Conservation (phyloP, 2,888 invertebrate species). For the Trachelus stipa region DNA sequence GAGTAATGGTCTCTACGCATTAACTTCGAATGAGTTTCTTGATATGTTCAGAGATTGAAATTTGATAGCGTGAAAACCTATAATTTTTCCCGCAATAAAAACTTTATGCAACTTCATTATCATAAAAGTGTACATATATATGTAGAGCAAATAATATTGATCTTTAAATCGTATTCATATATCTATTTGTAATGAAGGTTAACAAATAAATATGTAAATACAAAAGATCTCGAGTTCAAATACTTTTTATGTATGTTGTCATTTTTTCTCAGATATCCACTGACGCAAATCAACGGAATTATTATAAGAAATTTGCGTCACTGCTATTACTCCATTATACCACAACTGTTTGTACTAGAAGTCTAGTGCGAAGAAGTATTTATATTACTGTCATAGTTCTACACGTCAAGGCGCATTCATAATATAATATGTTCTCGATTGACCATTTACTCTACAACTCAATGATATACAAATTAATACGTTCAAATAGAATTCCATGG, state of each 20-base stretch:
- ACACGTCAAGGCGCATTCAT: neutral
- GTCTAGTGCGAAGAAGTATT: neutral
- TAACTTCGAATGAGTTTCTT: neutral
- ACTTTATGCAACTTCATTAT: too few relatives aligned
- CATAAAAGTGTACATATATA: too few relatives aligned
- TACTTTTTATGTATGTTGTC: neutral
- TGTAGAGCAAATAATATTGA: neutral
- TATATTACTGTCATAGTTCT: neutral
- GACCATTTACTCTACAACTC: neutral
- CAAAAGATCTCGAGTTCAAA: neutral
- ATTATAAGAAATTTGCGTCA: neutral
- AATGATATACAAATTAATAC: neutral
- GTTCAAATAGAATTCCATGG: neutral
- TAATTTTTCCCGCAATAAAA: too few relatives aligned
- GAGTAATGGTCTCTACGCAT: neutral
- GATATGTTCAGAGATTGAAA: neutral
- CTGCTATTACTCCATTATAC: neutral
- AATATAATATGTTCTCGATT: neutral
- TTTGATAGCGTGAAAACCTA: neutral
- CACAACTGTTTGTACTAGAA: neutral
- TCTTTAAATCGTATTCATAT: neutral
- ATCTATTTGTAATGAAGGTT: neutral
- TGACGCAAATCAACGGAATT: neutral
- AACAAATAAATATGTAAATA: neutral
- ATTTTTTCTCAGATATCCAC: neutral